Conservation (phyloP, 2,113 vertebrate genomes). For the Oncorhynchus clarkii region DNA sequence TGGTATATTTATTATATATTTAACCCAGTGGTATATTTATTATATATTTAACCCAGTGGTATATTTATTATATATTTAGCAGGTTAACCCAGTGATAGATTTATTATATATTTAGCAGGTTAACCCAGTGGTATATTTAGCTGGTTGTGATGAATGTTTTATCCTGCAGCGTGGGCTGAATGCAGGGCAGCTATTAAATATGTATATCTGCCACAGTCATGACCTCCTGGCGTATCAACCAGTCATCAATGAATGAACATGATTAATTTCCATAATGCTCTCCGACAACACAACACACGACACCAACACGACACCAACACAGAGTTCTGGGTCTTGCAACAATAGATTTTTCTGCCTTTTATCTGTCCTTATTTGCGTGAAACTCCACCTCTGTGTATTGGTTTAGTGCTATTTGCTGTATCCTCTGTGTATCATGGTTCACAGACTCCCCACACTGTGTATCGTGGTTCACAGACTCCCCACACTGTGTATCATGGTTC, state of each 20-base stretch:
- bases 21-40: no score
- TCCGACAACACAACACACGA: neutral
- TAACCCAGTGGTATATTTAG: slow-evolving; percentile 73
- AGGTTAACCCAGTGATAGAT: neutral
- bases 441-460: no score
- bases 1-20: no score
- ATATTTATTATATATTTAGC: neutral
- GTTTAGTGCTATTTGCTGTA: neutral
- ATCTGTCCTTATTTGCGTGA: no score
- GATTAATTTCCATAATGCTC: slow-evolving; percentile 17
- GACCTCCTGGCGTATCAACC: slow-evolving; percentile 74
- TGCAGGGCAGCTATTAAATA: slow-evolving; percentile 79
- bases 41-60: neutral
- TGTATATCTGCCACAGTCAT: slow-evolving; percentile 77
- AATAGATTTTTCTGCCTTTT: no score
- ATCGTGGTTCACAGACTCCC: no score
- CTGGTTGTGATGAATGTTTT: slow-evolving; percentile 77
- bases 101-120: slow-evolving; percentile 26
- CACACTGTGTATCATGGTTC: no score
- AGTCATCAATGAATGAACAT: slow-evolving; percentile 66
- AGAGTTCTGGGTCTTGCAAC: no score
- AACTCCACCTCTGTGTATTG: neutral
- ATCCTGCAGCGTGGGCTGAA: slow-evolving; percentile 73
- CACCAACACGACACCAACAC: neutral
- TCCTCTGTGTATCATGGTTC: neutral